These are phyloP conservation scores for Pegoplata infirma DNA, from an alignment of 2,888 invertebrate genomes.

Conservation along the genomic window DNA sequence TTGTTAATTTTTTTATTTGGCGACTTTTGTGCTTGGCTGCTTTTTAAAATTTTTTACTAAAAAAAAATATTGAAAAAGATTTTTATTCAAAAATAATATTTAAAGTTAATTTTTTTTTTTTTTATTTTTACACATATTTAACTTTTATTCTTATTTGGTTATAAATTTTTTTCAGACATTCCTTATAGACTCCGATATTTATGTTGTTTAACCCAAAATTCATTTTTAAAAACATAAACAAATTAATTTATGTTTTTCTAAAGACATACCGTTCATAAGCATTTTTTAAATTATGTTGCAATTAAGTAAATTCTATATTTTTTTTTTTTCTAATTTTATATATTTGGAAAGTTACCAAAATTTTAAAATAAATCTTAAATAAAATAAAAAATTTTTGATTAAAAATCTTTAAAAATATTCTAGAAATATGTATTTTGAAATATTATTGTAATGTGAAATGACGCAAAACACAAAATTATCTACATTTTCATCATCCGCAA, in stretches of 20 bases:
- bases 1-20: no score
- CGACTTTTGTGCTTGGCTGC: no score
- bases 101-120: no score
- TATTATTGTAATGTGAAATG: neutral
- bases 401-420: neutral
- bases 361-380: neutral
- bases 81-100: no score
- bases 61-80: no score
- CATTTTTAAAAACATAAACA: neutral
- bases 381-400: neutral
- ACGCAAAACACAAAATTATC: neutral
- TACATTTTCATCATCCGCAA: neutral
- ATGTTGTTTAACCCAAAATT: no score
- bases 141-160: no score
- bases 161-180: no score
- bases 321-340: neutral
- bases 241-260: conserved; percentile 17
- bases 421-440: conserved; percentile 1
- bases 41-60: no score
- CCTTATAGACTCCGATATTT: no score
- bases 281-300: conserved; percentile 17
- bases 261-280: neutral
- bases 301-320: neutral
- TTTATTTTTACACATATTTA: no score
- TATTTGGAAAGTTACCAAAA: conserved; percentile 36